Base-by-base conservation (phyloP, 2,888 invertebrate genomes). In the Sphecodes monilicornis region DNA sequence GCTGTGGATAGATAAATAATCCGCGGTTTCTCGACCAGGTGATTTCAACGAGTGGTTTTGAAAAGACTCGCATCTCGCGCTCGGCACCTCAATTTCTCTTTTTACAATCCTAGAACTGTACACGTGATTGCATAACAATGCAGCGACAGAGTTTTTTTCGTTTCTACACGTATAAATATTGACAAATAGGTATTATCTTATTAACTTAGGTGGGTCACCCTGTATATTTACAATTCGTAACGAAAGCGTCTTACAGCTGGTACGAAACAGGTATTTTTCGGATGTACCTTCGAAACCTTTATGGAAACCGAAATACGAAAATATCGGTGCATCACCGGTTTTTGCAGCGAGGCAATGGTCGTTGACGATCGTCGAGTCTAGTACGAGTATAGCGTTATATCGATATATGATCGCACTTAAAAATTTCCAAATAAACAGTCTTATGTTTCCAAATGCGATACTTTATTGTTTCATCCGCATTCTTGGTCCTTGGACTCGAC, bases 361-460 rank as follows among this genome's bases (percentile, higher is more conserved):
- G n/a, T n/a, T n/a, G n/a, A n/a, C n/a, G 60, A 78, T 88, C 85
- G 80, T 86, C 80, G 80, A 88, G 54, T 41, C 74, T 85, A 80
- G 72, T 71, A 86, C n/a, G n/a, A 36, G 5, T 36, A 36, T 36
- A 36, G 36, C 36, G 5, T 87, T 79, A 86, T 75, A 78, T 82
- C 71, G 80, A 87, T 86, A 91, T 89, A 85, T 89, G 89, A 91
- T 91, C 85, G 87, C 85, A 89, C 86, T 87, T 84, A 71, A 88
- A 86, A 22, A 85, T 84, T 90, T 85, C 83, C 66, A 91, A 91
- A 88, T 89, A 89, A 86, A 90, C 84, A 82, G 81, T 86, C 79
- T 87, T 85, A 90, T 76, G 86, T 90, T 91, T 85, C 87, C 76
- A 86, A 89, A 85, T 43, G 26, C 60, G 13, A 57, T 29, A 60